Conservation (phyloP, 2,888 invertebrate species). For the Dugesia japonica region DNA sequence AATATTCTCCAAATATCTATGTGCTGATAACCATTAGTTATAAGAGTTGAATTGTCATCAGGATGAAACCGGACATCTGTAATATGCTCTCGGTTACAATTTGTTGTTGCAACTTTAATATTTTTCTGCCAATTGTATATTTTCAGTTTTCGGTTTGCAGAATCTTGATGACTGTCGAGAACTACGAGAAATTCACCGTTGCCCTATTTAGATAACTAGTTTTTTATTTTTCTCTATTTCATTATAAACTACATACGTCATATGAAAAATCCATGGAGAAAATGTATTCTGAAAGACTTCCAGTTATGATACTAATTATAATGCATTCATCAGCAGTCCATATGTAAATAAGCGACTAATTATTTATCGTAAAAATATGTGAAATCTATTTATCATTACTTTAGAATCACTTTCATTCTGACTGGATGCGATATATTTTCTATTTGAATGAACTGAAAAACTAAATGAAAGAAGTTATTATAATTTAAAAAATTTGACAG, state of each 20-base stretch:
- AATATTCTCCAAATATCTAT: conserved; percentile 70
- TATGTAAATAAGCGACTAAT: not conserved
- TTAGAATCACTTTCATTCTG: not conserved
- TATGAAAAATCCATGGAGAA: conserved; percentile 54
- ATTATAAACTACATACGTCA: conserved; percentile 21
- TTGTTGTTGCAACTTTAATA: conserved; percentile 75
- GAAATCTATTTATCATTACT: not conserved
- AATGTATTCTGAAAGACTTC: not conserved
- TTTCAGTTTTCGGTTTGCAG: conserved; percentile 54
- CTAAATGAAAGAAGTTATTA: not conserved
- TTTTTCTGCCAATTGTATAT: conserved; percentile 89
- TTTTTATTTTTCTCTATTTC: too few species aligned
- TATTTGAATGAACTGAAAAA: not conserved
- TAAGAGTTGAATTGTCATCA: conserved; percentile 70
- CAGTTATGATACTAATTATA: not conserved
- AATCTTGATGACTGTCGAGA: conserved; percentile 70
- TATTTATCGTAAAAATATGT: not conserved
- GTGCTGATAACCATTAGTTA: conserved; percentile 77
- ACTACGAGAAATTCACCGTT: conserved; percentile 74
- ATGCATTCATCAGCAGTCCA: not conserved
- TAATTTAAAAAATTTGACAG: too few species aligned
- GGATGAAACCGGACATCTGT: conserved; percentile 78
- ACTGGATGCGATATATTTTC: not conserved
- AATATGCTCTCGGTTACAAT: conserved; percentile 74
- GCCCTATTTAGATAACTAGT: too few species aligned